Percentiles rank a stretch among this genome's conserved stretches.
These are phyloP conservation scores for Eublepharis macularius DNA, from an alignment of 2,113 vertebrate species.

Conservation along the genomic window DNA sequence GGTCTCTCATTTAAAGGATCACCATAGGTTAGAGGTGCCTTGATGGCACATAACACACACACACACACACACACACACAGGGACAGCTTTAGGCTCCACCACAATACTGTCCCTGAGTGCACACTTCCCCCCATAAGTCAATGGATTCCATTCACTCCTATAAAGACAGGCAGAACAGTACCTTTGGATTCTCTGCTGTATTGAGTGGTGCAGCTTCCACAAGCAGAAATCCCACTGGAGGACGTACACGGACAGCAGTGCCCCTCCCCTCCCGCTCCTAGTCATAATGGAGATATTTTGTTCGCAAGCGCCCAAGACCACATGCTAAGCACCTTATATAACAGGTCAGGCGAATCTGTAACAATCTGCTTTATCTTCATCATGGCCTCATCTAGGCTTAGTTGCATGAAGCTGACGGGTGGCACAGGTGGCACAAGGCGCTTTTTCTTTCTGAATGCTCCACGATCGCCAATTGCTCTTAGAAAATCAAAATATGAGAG, in stretches of 20 bases:
- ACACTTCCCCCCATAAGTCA: too few species aligned
- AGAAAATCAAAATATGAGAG: conserved; percentile 75
- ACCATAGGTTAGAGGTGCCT: too few species aligned
- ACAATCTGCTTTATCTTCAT: conserved; percentile 63
- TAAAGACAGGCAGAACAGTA: too few species aligned
- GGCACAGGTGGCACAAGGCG: conserved; percentile 25
- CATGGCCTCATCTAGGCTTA: conserved; percentile 59
- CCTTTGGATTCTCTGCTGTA: background rate
- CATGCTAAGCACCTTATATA: conserved; percentile 63
- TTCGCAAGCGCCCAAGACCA: background rate
- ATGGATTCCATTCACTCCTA: too few species aligned
- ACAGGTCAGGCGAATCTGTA: conserved; percentile 26
- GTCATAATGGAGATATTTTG: background rate
- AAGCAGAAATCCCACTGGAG: background rate
- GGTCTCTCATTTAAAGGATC: too few species aligned
- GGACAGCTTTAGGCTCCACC: too few species aligned
- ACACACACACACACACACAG: too few species aligned
- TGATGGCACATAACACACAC: too few species aligned
- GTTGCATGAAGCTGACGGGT: conserved; percentile 52
- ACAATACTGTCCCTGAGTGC: too few species aligned
- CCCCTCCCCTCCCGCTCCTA: background rate
- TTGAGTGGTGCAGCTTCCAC: background rate
- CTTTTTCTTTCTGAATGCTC: conserved; percentile 34
- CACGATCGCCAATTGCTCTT: conserved; percentile 59
- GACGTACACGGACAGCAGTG: background rate